phyloP scores from a whole-genome alignment of 2,888 invertebrate species.

The Sycophila texana region DNA sequence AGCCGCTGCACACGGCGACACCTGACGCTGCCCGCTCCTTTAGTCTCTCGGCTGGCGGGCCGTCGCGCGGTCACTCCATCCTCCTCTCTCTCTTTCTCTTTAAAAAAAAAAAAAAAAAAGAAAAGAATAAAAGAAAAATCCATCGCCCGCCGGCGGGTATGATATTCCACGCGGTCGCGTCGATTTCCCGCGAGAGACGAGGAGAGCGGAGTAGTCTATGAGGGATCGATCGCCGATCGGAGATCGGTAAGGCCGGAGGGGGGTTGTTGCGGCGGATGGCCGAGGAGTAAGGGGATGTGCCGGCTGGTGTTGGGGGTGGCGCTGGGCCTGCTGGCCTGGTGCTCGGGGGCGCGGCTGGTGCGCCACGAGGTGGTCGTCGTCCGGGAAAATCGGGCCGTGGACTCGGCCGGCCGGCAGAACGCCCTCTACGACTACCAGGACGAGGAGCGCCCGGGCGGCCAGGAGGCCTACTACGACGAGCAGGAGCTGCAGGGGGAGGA shows the following conservation, averaged over 20 bases:
- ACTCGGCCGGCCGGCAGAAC: not conserved
- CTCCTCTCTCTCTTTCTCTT: not conserved
- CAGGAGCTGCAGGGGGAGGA: slow-evolving; percentile 26
- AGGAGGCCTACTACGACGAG: slow-evolving; percentile 18
- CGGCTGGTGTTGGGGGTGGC: not conserved
- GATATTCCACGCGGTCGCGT: no score
- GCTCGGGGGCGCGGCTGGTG: not conserved
- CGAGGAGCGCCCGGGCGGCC: slow-evolving; percentile 11
- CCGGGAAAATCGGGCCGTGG: slow-evolving; percentile 24
- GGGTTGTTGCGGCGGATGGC: no score
- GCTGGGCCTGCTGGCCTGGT: not conserved
- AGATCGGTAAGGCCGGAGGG: no score
- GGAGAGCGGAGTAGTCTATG: no score
- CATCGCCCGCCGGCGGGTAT: not conserved
- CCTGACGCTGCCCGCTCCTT: not conserved
- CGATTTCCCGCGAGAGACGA: no score
- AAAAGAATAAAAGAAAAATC: not conserved
- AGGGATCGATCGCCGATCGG: no score
- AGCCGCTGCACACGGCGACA: slow-evolving; percentile 3
- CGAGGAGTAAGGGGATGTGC: no score
- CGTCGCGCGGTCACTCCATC: slow-evolving; percentile 24
- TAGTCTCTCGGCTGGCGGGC: slow-evolving; percentile 43
- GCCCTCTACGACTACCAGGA: slow-evolving; percentile 26
- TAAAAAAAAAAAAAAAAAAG: not conserved
- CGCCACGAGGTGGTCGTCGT: slow-evolving; percentile 29